Evolutionary conservation across 2,113 vertebrate species (phyloP).

Genomic region (Haplochromis vanheusdeni): DNA sequence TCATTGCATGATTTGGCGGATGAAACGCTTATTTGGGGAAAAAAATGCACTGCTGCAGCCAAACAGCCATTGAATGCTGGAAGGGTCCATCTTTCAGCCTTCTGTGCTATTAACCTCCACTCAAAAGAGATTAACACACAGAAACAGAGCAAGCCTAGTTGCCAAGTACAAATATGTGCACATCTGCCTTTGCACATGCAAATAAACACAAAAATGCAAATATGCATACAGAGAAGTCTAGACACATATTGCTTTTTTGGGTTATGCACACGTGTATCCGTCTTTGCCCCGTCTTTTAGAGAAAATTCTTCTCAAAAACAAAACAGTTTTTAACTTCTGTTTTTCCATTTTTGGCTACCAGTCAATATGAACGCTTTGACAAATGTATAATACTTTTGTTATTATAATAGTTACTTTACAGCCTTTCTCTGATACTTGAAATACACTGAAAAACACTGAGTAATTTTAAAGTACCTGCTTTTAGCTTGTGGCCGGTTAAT

Average conservation of each 20-base stretch:
- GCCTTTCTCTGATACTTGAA: too few species aligned
- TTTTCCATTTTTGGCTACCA: neutral
- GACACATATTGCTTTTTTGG: neutral
- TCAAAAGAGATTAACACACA: conserved; percentile 23
- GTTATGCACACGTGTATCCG: neutral
- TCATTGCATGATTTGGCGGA: conserved; percentile 14
- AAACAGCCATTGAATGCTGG: conserved; percentile 29
- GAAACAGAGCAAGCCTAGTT: neutral
- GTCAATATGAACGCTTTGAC: neutral
- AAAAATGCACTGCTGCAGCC: conserved; percentile 14
- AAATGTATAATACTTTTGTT: neutral
- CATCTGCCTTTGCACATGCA: neutral
- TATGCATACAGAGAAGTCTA: neutral
- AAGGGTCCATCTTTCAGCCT: conserved; percentile 14
- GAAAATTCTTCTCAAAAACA: neutral
- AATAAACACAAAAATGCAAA: neutral
- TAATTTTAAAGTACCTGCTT: neutral
- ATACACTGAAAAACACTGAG: neutral
- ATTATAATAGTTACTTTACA: neutral
- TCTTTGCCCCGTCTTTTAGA: neutral
- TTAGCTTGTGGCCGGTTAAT: neutral
- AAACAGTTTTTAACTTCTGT: neutral
- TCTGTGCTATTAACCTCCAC: conserved; percentile 35
- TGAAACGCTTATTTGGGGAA: conserved; percentile 10
- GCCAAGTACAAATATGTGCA: conserved; percentile 9